A percentile compares a stretch with the other conserved stretches of the same genome.
phyloP scores from a whole-genome alignment of 1,140 invertebrate genomes.

The Belonocnema kinseyi region DNA sequence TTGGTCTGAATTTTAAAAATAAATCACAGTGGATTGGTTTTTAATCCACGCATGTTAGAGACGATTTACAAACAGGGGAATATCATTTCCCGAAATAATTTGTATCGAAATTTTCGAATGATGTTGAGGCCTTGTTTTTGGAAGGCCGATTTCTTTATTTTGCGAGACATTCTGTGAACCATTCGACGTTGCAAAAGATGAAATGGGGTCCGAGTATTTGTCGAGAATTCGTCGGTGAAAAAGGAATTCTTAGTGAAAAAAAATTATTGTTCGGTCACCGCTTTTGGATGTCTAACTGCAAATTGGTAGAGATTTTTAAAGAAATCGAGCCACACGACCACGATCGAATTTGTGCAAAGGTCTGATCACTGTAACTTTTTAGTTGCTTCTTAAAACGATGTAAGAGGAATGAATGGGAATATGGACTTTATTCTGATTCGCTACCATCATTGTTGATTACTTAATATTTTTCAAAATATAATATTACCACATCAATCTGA shows the following conservation, averaged over 20 bases:
- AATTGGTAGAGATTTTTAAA: not conserved
- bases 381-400: conserved; percentile 21
- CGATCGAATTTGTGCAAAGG: conserved; percentile 23
- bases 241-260: not conserved
- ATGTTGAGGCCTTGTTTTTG: too few relatives aligned
- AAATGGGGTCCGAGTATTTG: too few relatives aligned
- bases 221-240: too few relatives aligned
- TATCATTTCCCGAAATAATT: too few relatives aligned
- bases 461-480: conserved; percentile 35
- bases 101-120: too few relatives aligned
- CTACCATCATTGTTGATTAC: conserved; percentile 33
- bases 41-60: too few relatives aligned
- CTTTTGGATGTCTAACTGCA: conserved; percentile 10
- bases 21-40: too few relatives aligned
- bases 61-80: too few relatives aligned
- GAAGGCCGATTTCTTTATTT: too few relatives aligned
- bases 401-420: conserved; percentile 30
- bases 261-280: not conserved
- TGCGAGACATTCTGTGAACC: too few relatives aligned
- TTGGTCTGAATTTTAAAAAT: too few relatives aligned
- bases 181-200: too few relatives aligned
- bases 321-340: conserved; percentile 5
- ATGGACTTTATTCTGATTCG: conserved; percentile 32
- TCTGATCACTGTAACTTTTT: conserved; percentile 26
- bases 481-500: conserved; percentile 14